Evolutionary conservation across 2,888 invertebrate species (phyloP), one percentile per base, ranked within the genome.

Genomic region (Eremobia ochroleuca): DNA sequence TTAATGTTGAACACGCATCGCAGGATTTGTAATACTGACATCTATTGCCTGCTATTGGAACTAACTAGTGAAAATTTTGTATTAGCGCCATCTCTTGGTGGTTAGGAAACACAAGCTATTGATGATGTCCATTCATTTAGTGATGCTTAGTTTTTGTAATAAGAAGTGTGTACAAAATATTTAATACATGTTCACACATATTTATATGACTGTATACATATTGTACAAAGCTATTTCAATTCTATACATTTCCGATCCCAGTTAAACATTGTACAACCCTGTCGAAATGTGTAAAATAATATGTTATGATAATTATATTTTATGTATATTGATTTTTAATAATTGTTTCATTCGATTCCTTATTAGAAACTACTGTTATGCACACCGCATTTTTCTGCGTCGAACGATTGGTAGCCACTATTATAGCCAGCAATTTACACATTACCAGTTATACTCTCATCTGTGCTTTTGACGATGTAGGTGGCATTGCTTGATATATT

Each of bases 241-340:
- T 83, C 82, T 88, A 78, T 84, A 86, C 80, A 87, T 82, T 86
- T 83, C 89, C 71, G 76, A 84, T 85, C 64, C 82, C 82, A 79
- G 71, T 82, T 81, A 76, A 79, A 76, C 21, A 78, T 75, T 92
- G 91, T 91, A 90, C 79, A 86, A 88, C 77, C 80, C 73, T 85
- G 81, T 91, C 90, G 77, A 85, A 91, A 87, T 91, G 89, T 93
- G 91, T 93, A 91, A 90, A 91, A 91, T 90, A 90, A 82, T 91
- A 85, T 88, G 88, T 90, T 90, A 90, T 86, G 88, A 90, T 90
- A 90, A 94, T 91, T 94, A 94, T 93, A 94, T 94, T 93, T 86
- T 94, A 92, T 93, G 90, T 93, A 93, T 93, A 94, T 92, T 91
- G 85, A 88, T 91, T 94, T 93, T 91, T 91, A 80, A 88, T 72